phyloP scores from a whole-genome alignment of 2,797 vertebrate species.

The Halcyon badia region DNA sequence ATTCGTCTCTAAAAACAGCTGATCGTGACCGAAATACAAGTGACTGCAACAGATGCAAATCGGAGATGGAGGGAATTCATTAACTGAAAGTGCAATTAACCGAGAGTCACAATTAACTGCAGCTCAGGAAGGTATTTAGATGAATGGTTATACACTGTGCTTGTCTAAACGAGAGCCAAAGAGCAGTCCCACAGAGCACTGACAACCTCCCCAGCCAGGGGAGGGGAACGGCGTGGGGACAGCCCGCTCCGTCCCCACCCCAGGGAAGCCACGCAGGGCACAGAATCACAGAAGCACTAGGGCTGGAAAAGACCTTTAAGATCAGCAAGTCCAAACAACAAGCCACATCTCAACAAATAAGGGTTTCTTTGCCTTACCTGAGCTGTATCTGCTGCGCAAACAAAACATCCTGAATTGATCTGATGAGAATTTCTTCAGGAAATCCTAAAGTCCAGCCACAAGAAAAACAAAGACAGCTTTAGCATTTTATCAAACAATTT shows the following conservation, averaged over 20 bases:
- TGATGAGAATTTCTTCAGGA: conserved; percentile 86
- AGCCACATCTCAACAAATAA: neutral
- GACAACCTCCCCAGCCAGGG: fast-evolving
- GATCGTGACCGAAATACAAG: neutral
- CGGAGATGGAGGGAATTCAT: neutral
- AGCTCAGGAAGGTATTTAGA: neutral
- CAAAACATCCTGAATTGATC: conserved; percentile 96
- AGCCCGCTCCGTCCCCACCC: fast-evolving
- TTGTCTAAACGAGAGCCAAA: fast-evolving
- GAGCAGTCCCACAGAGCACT: neutral
- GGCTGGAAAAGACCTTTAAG: too few relatives aligned
- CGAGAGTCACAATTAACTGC: neutral
- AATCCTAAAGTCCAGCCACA: conserved; percentile 83
- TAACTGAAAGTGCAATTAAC: conserved; percentile 17
- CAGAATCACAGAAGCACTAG: too few relatives aligned
- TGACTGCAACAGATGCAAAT: neutral
- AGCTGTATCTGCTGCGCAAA: conserved; percentile 89
- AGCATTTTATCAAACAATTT: neutral
- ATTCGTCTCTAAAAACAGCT: neutral
- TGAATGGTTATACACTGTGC: neutral
- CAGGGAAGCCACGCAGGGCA: too few relatives aligned
- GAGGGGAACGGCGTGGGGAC: fast-evolving
- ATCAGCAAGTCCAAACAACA: too few relatives aligned
- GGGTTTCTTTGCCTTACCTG: conserved; percentile 81
- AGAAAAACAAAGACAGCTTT: neutral